Percentiles rank a stretch among this genome's conserved stretches.
Evolutionary conservation across 35 echinoderm and acorn worm species (phyloP).

Genomic region (Stichopus chloronotus): DNA sequence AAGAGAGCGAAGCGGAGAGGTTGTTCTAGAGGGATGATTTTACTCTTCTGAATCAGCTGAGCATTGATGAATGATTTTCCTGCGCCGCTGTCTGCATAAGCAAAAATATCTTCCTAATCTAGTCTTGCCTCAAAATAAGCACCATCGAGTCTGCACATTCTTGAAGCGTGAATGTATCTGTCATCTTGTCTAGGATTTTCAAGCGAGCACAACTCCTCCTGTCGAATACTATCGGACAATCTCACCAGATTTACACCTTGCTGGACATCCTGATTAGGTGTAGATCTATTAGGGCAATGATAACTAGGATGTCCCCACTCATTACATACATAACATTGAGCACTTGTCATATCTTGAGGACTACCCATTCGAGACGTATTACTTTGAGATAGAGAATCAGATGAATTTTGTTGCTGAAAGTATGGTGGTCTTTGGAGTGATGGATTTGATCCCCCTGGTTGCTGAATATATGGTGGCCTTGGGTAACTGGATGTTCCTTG

Average conservation of each 20-base stretch:
- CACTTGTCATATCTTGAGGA: neutral
- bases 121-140: neutral
- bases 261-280: neutral
- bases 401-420: neutral
- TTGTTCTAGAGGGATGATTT: neutral
- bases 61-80: neutral
- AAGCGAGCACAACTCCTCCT: conserved; percentile 11
- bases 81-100: conserved; percentile 17
- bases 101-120: neutral
- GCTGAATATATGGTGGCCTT: neutral
- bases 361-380: neutral
- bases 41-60: neutral
- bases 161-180: neutral
- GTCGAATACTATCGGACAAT: neutral
- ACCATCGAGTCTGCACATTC: neutral
- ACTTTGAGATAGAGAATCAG: neutral
- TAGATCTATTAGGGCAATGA: neutral
- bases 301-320: conserved; percentile 37
- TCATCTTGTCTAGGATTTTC: neutral
- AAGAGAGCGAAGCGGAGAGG: conserved; percentile 4
- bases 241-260: conserved; percentile 19
- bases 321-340: conserved; percentile 15
- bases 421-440: too few species aligned
- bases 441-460: neutral
- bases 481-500: neutral